Evolutionary conservation across 2,113 vertebrate species (phyloP), one percentile per base, ranked within the genome.

Genomic region (Oxyura jamaicensis): DNA sequence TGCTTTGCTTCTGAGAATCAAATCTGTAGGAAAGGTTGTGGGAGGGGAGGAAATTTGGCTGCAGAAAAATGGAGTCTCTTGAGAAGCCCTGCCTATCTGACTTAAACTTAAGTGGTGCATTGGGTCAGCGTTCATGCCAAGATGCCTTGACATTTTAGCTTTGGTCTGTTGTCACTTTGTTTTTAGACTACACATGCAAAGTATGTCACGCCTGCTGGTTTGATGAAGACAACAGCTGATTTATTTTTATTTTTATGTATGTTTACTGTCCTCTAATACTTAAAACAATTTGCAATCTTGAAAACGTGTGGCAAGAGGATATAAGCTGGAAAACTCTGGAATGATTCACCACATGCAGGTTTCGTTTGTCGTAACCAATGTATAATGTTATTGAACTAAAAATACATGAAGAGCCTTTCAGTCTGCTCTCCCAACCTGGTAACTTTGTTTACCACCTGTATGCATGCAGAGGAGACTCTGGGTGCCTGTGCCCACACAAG

Each of bases 21-120:
- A 42, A 74, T 89, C 88, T 60, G 1, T 36, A n/a, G 82, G 75
- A 72, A 90, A 86, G 41, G 71, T 44, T 80, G 88, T 88, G 88
- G 87, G 86, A 96, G 80, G 80, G 56, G 65, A 95, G 74, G 93
- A 95, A 95, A 89, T 95, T 78, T 91, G 88, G 65, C 86, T 88
- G 55, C 3, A 76, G 86, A 91, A 36, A 77, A 7, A 4, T 2
- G 25, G 2, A 77, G 36, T 92, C 66, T 89, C 74, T 81, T 56
- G 74, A 88, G 93, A 91, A 94, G 69, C 81, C 42, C 66, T 95
- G 60, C 73, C 60, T 91, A 21, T 92, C 68, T 88, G 39, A 68
- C 65, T 52, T 78, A 56, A 20, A 62, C 14, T 33, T 55, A 81
- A 93, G 19, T 28, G n/a, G n/a, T 88, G 39, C 23, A 2, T 78